These are phyloP conservation scores for Poeciliopsis occidentalis DNA, from an alignment of 2,113 vertebrate genomes.

Conservation along the genomic window DNA sequence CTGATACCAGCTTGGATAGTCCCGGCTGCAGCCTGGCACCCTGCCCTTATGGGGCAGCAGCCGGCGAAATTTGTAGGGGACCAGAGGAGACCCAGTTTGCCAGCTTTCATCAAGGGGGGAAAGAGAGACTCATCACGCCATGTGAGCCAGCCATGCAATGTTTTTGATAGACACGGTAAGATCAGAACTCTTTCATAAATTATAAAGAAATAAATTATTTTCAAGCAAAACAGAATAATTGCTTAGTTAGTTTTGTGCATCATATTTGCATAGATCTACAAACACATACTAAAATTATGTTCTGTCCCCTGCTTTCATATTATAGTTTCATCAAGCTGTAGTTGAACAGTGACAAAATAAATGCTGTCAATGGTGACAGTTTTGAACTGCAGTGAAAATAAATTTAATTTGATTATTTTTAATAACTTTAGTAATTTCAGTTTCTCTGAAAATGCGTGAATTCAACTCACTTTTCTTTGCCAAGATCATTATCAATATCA, in stretches of 20 bases:
- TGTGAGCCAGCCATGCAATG: constrained; percentile 88
- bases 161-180: constrained; percentile 96
- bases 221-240: not conserved
- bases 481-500: no score
- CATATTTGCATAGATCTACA: not conserved
- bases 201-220: not conserved
- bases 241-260: not conserved
- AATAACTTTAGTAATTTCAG: no score
- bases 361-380: not conserved
- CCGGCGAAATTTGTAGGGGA: constrained; percentile 98
- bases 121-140: constrained; percentile 90
- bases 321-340: no score
- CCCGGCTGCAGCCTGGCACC: no score
- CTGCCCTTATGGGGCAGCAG: constrained; percentile 99
- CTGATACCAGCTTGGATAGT: no score
- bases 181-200: constrained; percentile 26
- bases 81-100: constrained; percentile 97
- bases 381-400: no score
- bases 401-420: no score
- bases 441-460: no score
- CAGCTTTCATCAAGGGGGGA: constrained; percentile 93
- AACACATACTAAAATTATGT: not conserved
- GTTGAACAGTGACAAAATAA: not conserved
- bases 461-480: no score
- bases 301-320: not conserved